A percentile compares a stretch with the other conserved stretches of the same genome.
Conservation (phyloP, 53 echinoderm and acorn worm genomes). For the Henricia sp. region DNA sequence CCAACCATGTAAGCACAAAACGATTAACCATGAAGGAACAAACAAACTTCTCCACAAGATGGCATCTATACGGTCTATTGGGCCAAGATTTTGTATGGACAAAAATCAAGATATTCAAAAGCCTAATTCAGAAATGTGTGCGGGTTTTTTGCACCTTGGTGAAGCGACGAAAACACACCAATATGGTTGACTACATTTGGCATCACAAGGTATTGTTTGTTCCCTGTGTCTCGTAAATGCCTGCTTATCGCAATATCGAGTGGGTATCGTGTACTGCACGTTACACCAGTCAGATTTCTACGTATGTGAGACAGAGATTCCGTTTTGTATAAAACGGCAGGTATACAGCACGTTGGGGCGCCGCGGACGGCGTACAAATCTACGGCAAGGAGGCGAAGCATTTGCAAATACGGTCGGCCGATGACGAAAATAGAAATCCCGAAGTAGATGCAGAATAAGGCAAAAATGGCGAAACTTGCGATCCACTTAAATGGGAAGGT, state of each 20-base stretch:
- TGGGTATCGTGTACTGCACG: slow-evolving; percentile 24
- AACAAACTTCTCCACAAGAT: not conserved
- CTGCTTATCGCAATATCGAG: slow-evolving; percentile 56
- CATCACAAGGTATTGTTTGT: slow-evolving; percentile 59
- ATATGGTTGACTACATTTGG: slow-evolving; percentile 66
- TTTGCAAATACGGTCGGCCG: slow-evolving; percentile 50
- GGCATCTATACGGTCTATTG: not conserved
- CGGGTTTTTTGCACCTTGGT: slow-evolving; percentile 39
- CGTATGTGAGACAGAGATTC: not conserved
- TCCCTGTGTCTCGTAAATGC: not conserved
- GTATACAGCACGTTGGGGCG: slow-evolving; percentile 66
- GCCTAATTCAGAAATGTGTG: slow-evolving; percentile 30
- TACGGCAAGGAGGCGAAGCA: slow-evolving; percentile 5
- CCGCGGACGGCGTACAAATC: slow-evolving; percentile 18
- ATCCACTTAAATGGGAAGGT: not conserved
- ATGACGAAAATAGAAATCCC: slow-evolving; percentile 20
- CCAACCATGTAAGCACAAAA: no score
- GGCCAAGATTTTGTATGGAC: no score
- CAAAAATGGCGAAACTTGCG: slow-evolving; percentile 6
- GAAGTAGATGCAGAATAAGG: slow-evolving; percentile 10
- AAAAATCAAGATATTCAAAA: no score
- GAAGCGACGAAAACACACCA: slow-evolving; percentile 61
- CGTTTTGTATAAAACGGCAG: slow-evolving; percentile 55
- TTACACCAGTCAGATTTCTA: slow-evolving; percentile 10
- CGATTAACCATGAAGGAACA: no score